Conservation (phyloP, 92 coral and sea anemone genomes). For the Epizoanthus fatuus region DNA sequence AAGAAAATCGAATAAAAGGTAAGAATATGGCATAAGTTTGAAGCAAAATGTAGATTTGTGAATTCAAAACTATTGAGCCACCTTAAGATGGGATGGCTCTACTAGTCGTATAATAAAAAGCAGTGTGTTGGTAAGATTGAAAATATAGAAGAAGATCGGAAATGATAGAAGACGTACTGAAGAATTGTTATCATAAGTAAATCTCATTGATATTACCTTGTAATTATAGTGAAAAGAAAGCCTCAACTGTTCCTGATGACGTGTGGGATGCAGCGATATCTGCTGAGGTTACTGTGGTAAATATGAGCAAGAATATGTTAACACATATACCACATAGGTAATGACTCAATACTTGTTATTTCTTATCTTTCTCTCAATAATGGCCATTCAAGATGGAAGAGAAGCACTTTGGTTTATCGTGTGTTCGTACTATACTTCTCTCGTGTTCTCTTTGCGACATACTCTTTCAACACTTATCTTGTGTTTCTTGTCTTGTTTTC, state of each 20-base stretch:
- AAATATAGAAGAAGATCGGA: neutral
- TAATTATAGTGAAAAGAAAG: constrained; percentile 77
- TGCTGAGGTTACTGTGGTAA: constrained; percentile 76
- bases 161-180: too few relatives aligned
- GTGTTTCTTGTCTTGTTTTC: too few relatives aligned
- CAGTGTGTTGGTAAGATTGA: neutral
- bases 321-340: constrained; percentile 81
- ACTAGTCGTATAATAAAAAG: too few relatives aligned
- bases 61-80: too few relatives aligned
- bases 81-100: too few relatives aligned
- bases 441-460: neutral
- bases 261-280: constrained; percentile 81
- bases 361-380: neutral
- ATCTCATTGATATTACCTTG: neutral
- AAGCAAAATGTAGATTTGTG: too few relatives aligned
- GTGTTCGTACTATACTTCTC: neutral
- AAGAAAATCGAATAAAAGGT: too few relatives aligned
- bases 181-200: neutral
- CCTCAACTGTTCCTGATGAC: constrained; percentile 78
- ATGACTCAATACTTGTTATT: neutral
- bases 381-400: neutral
- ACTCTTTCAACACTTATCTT: neutral
- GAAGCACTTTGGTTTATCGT: neutral
- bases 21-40: too few relatives aligned
- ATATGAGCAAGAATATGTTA: constrained; percentile 88